phyloP scores from a whole-genome alignment of 2,797 vertebrate species.

The Sebastes kiyomatsui region DNA sequence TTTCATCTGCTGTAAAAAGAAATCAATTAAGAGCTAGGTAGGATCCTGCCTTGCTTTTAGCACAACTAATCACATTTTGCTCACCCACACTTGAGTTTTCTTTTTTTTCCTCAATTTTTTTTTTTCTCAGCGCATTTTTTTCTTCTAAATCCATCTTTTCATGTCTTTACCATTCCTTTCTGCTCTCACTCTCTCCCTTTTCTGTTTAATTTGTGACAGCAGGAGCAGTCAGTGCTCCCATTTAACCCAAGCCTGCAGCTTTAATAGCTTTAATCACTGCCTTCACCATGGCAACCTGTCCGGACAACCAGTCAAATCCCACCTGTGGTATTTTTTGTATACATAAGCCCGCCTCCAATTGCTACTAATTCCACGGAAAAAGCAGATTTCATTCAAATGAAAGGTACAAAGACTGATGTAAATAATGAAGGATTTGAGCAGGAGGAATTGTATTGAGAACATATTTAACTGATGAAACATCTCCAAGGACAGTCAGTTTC shows the following conservation, averaged over 20 bases:
- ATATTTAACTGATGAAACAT: slow-evolving; percentile 22
- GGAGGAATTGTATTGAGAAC: neutral
- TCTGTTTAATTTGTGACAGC: slow-evolving; percentile 73
- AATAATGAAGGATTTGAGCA: slow-evolving; percentile 13
- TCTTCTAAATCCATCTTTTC: slow-evolving; percentile 43
- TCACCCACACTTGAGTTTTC: slow-evolving; percentile 43
- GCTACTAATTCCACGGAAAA: slow-evolving; percentile 7
- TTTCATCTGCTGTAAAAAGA: slow-evolving; percentile 73
- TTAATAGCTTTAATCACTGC: slow-evolving; percentile 76
- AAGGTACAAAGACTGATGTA: slow-evolving; percentile 8
- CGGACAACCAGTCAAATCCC: slow-evolving; percentile 66
- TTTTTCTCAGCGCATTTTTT: slow-evolving; percentile 21
- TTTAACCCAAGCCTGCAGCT: slow-evolving; percentile 74
- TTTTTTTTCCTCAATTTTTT: neutral
- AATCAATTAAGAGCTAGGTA: slow-evolving; percentile 72
- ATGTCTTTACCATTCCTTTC: slow-evolving; percentile 22
- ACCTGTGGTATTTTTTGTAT: slow-evolving; percentile 51
- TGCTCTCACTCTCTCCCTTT: slow-evolving; percentile 17
- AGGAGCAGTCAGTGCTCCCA: slow-evolving; percentile 72
- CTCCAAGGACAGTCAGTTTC: slow-evolving; percentile 24
- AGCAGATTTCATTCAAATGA: slow-evolving; percentile 3
- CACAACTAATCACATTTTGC: slow-evolving; percentile 70
- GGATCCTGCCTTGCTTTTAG: slow-evolving; percentile 64
- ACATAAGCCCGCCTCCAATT: slow-evolving; percentile 25
- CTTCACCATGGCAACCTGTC: slow-evolving; percentile 76